A percentile compares a stretch with the other conserved stretches of the same genome.
phyloP scores from a whole-genome alignment of 2,113 vertebrate genomes.

The Seriola quinqueradiata region DNA sequence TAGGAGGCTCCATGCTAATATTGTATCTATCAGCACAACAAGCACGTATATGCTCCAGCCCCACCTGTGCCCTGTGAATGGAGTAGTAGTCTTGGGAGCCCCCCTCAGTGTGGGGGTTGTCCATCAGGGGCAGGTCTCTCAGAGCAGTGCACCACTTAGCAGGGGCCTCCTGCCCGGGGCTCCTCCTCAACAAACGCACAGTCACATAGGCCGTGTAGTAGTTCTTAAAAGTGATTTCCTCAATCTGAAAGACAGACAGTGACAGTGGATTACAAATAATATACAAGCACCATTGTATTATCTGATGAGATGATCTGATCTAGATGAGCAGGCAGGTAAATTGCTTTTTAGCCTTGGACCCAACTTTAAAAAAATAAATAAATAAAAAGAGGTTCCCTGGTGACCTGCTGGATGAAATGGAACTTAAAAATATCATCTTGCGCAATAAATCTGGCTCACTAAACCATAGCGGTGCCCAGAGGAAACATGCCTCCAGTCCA shows the following conservation, averaged over 20 bases:
- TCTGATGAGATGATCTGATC: neutral
- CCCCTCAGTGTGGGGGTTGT: slow-evolving; percentile 91
- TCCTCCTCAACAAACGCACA: slow-evolving; percentile 86
- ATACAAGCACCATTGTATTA: neutral
- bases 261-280: neutral
- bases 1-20: no score
- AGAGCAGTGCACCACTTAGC: slow-evolving; percentile 90
- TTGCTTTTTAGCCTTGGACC: no score
- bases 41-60: neutral
- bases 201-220: slow-evolving; percentile 93
- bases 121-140: slow-evolving; percentile 89
- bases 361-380: neutral
- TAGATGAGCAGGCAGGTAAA: neutral
- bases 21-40: neutral
- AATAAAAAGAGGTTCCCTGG: neutral
- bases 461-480: neutral
- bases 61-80: slow-evolving; percentile 87
- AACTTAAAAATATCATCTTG: neutral
- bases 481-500: neutral
- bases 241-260: slow-evolving; percentile 79
- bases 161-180: slow-evolving; percentile 55
- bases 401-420: neutral
- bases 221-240: slow-evolving; percentile 93
- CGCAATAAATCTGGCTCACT: neutral
- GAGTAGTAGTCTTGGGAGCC: slow-evolving; percentile 93